These are phyloP conservation scores for Netelia fuscicornis DNA, from an alignment of 2,888 invertebrate genomes.

Conservation along the genomic window DNA sequence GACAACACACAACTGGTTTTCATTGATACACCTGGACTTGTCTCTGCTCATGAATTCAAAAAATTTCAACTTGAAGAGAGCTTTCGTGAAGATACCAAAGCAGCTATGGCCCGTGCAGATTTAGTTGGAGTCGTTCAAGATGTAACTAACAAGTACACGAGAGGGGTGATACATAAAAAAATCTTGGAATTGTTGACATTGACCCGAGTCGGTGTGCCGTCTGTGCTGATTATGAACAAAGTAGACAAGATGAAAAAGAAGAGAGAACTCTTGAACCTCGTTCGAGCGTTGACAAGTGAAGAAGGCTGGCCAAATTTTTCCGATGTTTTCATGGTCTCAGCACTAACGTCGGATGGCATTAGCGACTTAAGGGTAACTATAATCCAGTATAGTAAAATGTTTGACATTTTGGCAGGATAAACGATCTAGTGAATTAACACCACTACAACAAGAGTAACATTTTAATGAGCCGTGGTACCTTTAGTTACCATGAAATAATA, in stretches of 20 bases:
- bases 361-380: slow-evolving; percentile 88
- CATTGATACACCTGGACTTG: slow-evolving; percentile 97
- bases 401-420: no score
- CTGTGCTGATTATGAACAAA: slow-evolving; percentile 96
- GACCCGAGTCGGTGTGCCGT: slow-evolving; percentile 85
- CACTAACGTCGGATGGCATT: slow-evolving; percentile 91
- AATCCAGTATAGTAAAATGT: background rate
- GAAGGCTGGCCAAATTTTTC: slow-evolving; percentile 92
- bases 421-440: no score
- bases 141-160: slow-evolving; percentile 89
- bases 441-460: no score
- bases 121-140: slow-evolving; percentile 95
- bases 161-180: slow-evolving; percentile 89
- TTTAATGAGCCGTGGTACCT: no score
- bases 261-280: slow-evolving; percentile 89
- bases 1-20: slow-evolving; percentile 95
- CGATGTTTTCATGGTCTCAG: slow-evolving; percentile 96
- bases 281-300: slow-evolving; percentile 88
- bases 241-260: slow-evolving; percentile 90
- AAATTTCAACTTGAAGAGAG: slow-evolving; percentile 87
- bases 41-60: slow-evolving; percentile 89
- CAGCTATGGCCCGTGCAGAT: slow-evolving; percentile 90
- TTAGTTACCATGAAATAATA: background rate
- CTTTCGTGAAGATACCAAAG: slow-evolving; percentile 88
- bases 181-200: slow-evolving; percentile 89